A percentile compares a stretch with the other conserved stretches of the same genome.
These are phyloP conservation scores for Epiblema foenella DNA, from an alignment of 2,888 invertebrate genomes.

Conservation along the genomic window DNA sequence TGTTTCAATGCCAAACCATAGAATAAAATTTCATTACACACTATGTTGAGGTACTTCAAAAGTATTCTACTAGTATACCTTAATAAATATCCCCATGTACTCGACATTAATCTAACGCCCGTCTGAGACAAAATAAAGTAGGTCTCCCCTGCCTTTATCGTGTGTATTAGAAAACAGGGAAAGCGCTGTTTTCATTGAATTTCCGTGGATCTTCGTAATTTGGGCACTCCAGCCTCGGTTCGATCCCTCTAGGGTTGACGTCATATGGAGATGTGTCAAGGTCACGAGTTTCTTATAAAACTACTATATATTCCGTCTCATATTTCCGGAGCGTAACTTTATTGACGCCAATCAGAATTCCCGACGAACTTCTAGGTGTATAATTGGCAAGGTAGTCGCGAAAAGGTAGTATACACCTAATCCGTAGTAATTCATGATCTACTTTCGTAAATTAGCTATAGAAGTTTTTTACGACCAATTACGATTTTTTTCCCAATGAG, in stretches of 20 bases:
- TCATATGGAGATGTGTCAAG: conserved; percentile 51
- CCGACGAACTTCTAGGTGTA: not conserved
- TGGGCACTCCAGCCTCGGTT: conserved; percentile 42
- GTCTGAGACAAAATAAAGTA: conserved; percentile 31
- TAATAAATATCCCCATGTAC: conserved; percentile 32
- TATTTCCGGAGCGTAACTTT: conserved; percentile 21
- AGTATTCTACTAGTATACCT: conserved; percentile 25
- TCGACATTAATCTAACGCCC: conserved; percentile 41
- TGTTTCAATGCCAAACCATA: conserved; percentile 4
- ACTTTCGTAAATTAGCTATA: conserved; percentile 2
- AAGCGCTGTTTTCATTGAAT: conserved; percentile 39
- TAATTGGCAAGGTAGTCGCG: not conserved
- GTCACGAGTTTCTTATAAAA: conserved; percentile 43
- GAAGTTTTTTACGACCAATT: conserved; percentile 47
- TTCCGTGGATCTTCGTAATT: conserved; percentile 43
- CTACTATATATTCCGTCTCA: conserved; percentile 25
- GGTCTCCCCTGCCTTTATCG: conserved; percentile 38
- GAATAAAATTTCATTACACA: not conserved
- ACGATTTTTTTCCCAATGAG: conserved; percentile 54
- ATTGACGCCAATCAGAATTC: conserved; percentile 5
- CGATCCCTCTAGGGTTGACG: conserved; percentile 50
- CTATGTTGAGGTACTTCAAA: conserved; percentile 8
- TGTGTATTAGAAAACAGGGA: conserved; percentile 25
- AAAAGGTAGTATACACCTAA: not conserved
- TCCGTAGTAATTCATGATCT: not conserved